These are phyloP conservation scores for Gymnothorax javanicus DNA, from an alignment of 2,797 vertebrate species.

Conservation along the genomic window DNA sequence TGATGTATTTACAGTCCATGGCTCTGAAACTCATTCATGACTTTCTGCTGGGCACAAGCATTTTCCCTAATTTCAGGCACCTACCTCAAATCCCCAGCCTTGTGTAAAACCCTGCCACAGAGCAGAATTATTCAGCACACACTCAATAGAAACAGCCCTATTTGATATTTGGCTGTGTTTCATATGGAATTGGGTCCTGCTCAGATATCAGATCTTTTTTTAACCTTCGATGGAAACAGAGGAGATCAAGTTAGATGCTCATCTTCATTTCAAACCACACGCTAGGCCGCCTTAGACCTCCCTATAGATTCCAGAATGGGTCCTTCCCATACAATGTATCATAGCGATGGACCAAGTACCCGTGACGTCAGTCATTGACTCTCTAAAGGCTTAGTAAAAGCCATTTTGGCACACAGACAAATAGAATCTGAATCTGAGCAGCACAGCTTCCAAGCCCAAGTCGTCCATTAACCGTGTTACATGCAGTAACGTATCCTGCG, in stretches of 20 bases:
- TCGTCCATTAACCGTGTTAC: too few relatives aligned
- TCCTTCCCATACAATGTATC: too few relatives aligned
- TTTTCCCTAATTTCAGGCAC: slow-evolving; percentile 47
- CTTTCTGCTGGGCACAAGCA: neutral
- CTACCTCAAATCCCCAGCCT: slow-evolving; percentile 61
- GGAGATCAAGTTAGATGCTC: neutral
- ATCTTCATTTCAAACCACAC: slow-evolving; percentile 1
- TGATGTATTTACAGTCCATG: slow-evolving; percentile 5
- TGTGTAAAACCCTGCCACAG: slow-evolving; percentile 46
- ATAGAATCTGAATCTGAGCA: too few relatives aligned
- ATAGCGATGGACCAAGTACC: too few relatives aligned
- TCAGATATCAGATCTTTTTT: neutral
- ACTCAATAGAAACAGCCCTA: neutral
- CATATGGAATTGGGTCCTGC: neutral
- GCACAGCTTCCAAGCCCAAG: too few relatives aligned
- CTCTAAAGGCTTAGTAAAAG: too few relatives aligned
- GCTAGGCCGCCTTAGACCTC: neutral
- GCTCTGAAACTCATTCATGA: neutral
- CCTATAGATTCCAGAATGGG: neutral
- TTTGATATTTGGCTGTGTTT: neutral
- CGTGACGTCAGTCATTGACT: too few relatives aligned
- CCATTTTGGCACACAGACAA: too few relatives aligned
- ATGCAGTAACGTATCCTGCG: too few relatives aligned
- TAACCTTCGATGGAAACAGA: neutral
- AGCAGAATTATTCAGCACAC: neutral